A percentile compares a stretch with the other conserved stretches of the same genome.
phyloP scores from a whole-genome alignment of 2,113 vertebrate species.

The Austrofundulus limnaeus region DNA sequence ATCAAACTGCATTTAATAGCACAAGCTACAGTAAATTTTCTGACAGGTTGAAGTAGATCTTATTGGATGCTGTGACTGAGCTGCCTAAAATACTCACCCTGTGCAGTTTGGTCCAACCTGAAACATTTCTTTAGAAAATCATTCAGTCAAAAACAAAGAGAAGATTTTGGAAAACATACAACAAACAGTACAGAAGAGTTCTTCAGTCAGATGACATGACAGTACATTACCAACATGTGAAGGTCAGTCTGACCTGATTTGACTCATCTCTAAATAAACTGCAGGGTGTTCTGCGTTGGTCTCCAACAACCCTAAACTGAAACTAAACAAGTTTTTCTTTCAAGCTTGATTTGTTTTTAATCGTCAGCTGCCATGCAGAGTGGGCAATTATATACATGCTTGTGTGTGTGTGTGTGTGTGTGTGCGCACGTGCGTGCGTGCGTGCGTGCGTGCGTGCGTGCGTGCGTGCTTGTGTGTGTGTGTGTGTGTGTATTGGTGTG shows the following conservation, averaged over 20 bases:
- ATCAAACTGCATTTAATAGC: neutral
- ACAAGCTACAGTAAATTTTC: slow-evolving; percentile 4
- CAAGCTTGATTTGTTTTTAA: neutral
- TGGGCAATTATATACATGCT: too few relatives aligned
- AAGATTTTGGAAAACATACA: slow-evolving; percentile 47
- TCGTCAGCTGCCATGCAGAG: neutral
- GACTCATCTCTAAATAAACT: neutral
- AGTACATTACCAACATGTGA: neutral
- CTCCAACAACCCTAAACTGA: neutral
- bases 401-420: too few relatives aligned
- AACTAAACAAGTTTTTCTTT: too few relatives aligned
- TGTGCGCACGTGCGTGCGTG: too few relatives aligned
- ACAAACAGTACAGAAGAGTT: slow-evolving; percentile 36
- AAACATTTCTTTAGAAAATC: slow-evolving; percentile 64
- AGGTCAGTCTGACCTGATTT: slow-evolving; percentile 33
- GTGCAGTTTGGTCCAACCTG: slow-evolving; percentile 61
- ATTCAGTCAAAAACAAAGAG: slow-evolving; percentile 68
- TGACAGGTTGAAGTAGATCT: neutral
- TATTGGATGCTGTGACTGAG: slow-evolving; percentile 20
- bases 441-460: too few relatives aligned
- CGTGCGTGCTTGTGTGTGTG: too few relatives aligned
- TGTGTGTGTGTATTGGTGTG: too few relatives aligned
- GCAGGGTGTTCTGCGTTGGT: neutral
- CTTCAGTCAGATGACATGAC: slow-evolving; percentile 37
- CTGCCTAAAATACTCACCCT: slow-evolving; percentile 76